phyloP scores from a whole-genome alignment of 2,888 invertebrate species.

The Formica aserva region DNA sequence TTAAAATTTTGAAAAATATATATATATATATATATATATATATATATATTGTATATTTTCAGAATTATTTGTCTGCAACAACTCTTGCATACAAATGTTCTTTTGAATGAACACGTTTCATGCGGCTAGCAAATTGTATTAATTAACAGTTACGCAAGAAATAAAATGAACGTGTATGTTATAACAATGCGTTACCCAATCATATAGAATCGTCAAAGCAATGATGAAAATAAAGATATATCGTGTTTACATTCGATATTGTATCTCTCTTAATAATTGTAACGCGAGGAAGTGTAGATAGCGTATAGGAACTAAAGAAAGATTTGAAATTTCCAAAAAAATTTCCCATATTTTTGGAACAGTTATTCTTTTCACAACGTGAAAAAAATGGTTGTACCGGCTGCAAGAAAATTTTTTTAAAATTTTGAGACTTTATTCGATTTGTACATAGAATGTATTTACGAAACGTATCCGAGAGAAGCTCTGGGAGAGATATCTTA shows the following conservation, averaged over 20 bases:
- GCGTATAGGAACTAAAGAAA: background rate
- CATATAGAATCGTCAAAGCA: background rate
- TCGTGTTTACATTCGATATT: background rate
- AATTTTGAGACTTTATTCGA: background rate
- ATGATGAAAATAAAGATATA: background rate
- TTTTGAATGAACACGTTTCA: slow-evolving; percentile 12
- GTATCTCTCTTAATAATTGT: background rate
- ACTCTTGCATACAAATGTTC: background rate
- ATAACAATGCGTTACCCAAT: background rate
- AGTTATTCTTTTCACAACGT: background rate
- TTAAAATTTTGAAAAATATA: background rate
- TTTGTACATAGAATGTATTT: background rate
- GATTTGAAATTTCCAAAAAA: background rate
- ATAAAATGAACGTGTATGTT: background rate
- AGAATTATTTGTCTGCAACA: background rate
- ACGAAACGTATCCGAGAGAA: background rate
- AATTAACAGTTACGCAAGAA: background rate
- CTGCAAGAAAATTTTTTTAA: background rate
- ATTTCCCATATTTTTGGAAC: background rate
- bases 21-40: too few species aligned
- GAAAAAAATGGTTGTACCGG: background rate
- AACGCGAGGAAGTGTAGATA: background rate
- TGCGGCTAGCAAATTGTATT: background rate
- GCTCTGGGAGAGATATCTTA: background rate
- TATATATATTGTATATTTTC: too few species aligned